A percentile compares a stretch with the other conserved stretches of the same genome.
phyloP scores from a whole-genome alignment of 2,888 invertebrate species.

The Rhabditoides inermis region DNA sequence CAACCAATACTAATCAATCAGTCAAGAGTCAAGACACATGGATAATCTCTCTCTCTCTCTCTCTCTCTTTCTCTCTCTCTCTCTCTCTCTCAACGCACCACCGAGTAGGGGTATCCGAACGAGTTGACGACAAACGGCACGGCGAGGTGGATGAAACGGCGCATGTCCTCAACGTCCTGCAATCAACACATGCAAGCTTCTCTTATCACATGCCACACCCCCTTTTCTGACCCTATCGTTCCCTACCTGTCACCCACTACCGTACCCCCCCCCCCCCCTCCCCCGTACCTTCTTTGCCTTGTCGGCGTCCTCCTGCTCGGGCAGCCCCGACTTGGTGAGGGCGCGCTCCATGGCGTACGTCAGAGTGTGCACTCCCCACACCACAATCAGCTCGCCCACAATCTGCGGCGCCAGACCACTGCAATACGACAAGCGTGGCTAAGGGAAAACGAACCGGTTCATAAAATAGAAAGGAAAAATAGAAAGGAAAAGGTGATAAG shows the following conservation, averaged over 20 bases:
- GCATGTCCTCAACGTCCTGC: constrained; percentile 26
- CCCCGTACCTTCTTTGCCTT: constrained; percentile 9
- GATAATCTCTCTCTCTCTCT: no score
- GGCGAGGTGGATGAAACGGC: constrained; percentile 38
- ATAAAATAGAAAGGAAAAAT: no score
- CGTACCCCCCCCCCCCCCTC: no score
- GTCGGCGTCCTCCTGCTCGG: constrained; percentile 21
- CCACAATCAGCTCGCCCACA: constrained; percentile 72
- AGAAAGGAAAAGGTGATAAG: no score
- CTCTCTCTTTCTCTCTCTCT: no score
- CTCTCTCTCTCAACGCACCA: no score
- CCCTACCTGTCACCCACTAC: no score
- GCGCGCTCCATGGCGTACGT: constrained; percentile 28
- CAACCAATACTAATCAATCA: no score
- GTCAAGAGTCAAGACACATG: no score
- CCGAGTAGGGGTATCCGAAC: constrained; percentile 81
- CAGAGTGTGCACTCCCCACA: constrained; percentile 67
- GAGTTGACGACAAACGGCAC: constrained; percentile 71
- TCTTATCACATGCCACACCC: neutral
- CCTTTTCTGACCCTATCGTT: neutral
- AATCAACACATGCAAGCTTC: neutral
- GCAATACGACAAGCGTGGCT: constrained; percentile 62
- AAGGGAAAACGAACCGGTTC: no score
- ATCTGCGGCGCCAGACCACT: constrained; percentile 79
- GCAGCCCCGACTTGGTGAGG: constrained; percentile 20